phyloP scores from a whole-genome alignment of 2,113 vertebrate species.

The Lampris incognitus region DNA sequence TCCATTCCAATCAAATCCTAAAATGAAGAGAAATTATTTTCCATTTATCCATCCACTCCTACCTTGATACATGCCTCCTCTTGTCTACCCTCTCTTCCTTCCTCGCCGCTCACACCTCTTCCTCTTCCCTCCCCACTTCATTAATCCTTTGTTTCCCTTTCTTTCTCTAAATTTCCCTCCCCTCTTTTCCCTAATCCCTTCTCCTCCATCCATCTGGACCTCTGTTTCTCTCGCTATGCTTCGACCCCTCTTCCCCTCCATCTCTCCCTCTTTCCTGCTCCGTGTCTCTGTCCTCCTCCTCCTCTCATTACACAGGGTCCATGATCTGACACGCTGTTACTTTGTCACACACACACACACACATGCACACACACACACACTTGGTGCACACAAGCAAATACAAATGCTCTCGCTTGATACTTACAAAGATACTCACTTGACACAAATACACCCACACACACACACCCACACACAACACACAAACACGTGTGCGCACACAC shows the following conservation, averaged over 20 bases:
- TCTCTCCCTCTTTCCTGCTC: conserved; percentile 24
- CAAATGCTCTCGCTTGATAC: conserved; percentile 35
- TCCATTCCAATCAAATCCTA: conserved; percentile 64
- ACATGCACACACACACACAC: neutral
- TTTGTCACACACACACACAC: conserved; percentile 23
- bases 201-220: conserved; percentile 20
- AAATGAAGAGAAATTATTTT: conserved; percentile 66
- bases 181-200: conserved; percentile 17
- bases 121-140: conserved; percentile 16
- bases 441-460: conserved; percentile 7
- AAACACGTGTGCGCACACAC: conserved; percentile 4
- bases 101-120: conserved; percentile 17
- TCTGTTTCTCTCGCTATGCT: conserved; percentile 29
- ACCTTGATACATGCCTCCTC: conserved; percentile 8
- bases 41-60: conserved; percentile 43
- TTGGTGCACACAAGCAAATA: conserved; percentile 18
- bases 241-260: conserved; percentile 18
- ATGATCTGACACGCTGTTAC: conserved; percentile 34
- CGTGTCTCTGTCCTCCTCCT: conserved; percentile 33
- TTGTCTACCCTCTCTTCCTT: conserved; percentile 40
- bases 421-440: conserved; percentile 12
- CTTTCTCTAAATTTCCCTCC: conserved; percentile 20
- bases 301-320: conserved; percentile 32
- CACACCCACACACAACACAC: conserved; percentile 15
- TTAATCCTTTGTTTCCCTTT: conserved; percentile 12